Percentiles rank a stretch among this genome's conserved stretches.
Evolutionary conservation across 2,113 vertebrate species (phyloP).

Genomic region (Lagenorhynchus albirostris): DNA sequence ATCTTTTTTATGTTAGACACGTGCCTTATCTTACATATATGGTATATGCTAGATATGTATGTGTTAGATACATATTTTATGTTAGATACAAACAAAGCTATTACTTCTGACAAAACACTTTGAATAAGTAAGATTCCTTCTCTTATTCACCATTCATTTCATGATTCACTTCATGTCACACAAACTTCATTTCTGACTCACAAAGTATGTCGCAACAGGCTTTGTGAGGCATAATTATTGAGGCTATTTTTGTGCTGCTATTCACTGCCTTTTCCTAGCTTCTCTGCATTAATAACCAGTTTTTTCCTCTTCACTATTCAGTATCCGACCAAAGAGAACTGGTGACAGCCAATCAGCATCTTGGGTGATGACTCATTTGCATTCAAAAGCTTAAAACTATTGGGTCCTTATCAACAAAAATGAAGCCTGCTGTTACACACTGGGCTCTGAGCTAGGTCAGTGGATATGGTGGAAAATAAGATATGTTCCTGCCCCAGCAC

Average conservation of each 20-base stretch:
- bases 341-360: constrained; percentile 72
- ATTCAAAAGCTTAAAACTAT: constrained; percentile 75
- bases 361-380: constrained; percentile 72
- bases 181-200: constrained; percentile 82
- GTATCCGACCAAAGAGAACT: constrained; percentile 75
- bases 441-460: not conserved
- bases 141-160: constrained; percentile 64
- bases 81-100: constrained; percentile 32
- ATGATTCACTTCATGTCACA: constrained; percentile 80
- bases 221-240: constrained; percentile 81
- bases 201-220: constrained; percentile 76
- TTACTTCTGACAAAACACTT: constrained; percentile 74
- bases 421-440: not conserved
- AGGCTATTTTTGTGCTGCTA: constrained; percentile 81
- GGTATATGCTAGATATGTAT: not conserved
- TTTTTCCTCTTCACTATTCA: constrained; percentile 80
- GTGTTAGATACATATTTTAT: not conserved
- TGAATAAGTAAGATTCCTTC: constrained; percentile 71
- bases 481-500: not conserved
- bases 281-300: constrained; percentile 81
- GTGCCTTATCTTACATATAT: not conserved
- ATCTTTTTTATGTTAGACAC: constrained; percentile 3
- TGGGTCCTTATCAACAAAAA: constrained; percentile 54
- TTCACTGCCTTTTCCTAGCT: constrained; percentile 71
- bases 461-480: not conserved